Evolutionary conservation across 2,113 vertebrate species (phyloP), one percentile per base, ranked within the genome.

Genomic region (Genyomyrus donnyi): DNA sequence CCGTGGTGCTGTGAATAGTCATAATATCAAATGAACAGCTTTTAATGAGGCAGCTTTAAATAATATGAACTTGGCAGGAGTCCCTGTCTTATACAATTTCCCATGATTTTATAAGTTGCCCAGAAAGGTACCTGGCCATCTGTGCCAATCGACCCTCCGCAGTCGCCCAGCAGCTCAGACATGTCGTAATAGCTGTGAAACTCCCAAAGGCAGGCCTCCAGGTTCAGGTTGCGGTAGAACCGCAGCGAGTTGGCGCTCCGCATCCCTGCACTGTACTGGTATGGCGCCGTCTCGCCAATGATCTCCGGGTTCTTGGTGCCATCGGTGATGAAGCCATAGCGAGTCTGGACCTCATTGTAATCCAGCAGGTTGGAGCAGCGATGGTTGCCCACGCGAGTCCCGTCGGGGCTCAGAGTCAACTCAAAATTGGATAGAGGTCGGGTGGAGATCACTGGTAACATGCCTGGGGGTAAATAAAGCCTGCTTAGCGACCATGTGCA

Each of bases 321-420:
- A 0, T 95, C 94, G 0, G 95, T 96, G 93, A 97, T 95, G 93
- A 97, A 97, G 83, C 96, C 96, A 6, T 97, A 92, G 85, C 96
- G 95, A 0, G 96, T 97, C 66, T 95, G 95, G 91, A 97, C 95
- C 93, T 97, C 96, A 50, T 96, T 96, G 90, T 96, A 96, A 92
- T 97, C 97, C 90, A 97, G 93, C 52, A 97, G 94, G 92, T 96
- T 97, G 91, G 97, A 97, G 93, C 96, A 97, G 91, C 95, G 97
- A 91, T 97, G 97, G 93, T 97, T 97, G 15, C 95, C 96, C 85
- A 97, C 96, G 0, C 95, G 94, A 1, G 96, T 96, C 50, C 96
- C 95, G 1, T 97, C 96, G 0, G 96, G 96, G 90, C 96, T 97
- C 87, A 97, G 95, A 0, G 94, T 97, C 88, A 97, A 95, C 94